These are phyloP conservation scores for Myocastor coypus DNA, from an alignment of 2,113 vertebrate species.

Conservation along the genomic window DNA sequence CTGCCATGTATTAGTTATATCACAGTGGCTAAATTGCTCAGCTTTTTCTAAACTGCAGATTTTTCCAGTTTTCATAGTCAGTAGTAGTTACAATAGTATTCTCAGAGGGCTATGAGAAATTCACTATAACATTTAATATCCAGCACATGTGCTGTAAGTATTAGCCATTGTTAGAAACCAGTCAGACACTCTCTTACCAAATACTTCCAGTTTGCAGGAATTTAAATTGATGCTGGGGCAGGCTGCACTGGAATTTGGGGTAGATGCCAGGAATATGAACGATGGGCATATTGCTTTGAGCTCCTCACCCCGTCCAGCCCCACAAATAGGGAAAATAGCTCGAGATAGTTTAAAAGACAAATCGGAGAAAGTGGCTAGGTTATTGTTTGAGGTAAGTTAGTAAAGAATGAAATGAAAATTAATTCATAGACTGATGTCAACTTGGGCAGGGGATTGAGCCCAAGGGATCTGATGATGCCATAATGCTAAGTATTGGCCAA, in stretches of 20 bases:
- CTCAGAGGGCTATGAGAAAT: constrained; percentile 7
- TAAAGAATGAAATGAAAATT: constrained; percentile 25
- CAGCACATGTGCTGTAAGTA: not conserved
- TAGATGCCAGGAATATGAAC: not conserved
- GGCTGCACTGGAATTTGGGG: not conserved
- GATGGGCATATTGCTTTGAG: not conserved
- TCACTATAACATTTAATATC: not conserved
- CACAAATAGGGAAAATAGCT: constrained; percentile 15
- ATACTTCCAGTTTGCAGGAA: not conserved
- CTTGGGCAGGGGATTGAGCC: not conserved
- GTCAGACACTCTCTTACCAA: constrained; percentile 23
- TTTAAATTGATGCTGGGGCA: constrained; percentile 7
- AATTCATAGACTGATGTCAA: not conserved
- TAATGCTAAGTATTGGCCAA: not conserved
- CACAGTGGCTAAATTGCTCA: not conserved
- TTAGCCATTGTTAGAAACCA: constrained; percentile 3
- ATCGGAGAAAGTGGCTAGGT: not conserved
- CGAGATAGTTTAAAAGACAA: constrained; percentile 3
- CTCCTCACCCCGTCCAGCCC: not conserved
- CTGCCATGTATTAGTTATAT: not conserved
- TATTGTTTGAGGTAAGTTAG: not conserved
- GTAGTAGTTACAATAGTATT: not conserved
- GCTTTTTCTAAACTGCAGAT: not conserved
- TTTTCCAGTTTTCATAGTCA: constrained; percentile 19
- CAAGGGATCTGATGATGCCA: not conserved